Evolutionary conservation across 2,888 invertebrate species (phyloP).

Genomic region (Teinopalpus imperialis): DNA sequence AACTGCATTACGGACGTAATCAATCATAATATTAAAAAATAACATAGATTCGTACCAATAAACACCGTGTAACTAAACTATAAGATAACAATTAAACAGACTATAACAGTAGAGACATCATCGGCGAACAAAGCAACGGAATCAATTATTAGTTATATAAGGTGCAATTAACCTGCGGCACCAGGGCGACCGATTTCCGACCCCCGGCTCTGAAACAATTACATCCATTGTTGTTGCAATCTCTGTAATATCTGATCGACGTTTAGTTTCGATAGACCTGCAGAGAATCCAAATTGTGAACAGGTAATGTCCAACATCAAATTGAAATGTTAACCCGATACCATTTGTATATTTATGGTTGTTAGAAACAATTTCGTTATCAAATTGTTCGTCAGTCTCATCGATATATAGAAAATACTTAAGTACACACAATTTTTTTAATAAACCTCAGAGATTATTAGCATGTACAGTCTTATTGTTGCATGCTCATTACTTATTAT

Average conservation of each 20-base stretch:
- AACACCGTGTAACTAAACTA: slow-evolving; percentile 12
- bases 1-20: no score
- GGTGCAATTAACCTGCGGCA: slow-evolving; percentile 23
- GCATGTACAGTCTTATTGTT: no score
- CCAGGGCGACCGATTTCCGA: slow-evolving; percentile 28
- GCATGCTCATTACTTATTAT: no score
- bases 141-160: slow-evolving; percentile 30
- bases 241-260: slow-evolving; percentile 50
- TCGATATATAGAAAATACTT: no score
- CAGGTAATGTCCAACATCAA: slow-evolving; percentile 1
- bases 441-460: no score
- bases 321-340: slow-evolving; percentile 1
- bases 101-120: not conserved
- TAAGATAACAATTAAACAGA: slow-evolving; percentile 15
- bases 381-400: no score
- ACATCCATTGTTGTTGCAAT: slow-evolving; percentile 53
- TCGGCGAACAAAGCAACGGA: slow-evolving; percentile 23
- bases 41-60: not conserved
- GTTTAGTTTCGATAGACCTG: slow-evolving; percentile 15
- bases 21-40: not conserved
- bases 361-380: no score
- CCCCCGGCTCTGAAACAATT: slow-evolving; percentile 41
- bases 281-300: slow-evolving; percentile 8
- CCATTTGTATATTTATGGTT: no score
- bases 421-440: no score